Base-by-base conservation (phyloP, 2,113 vertebrate genomes). In the Dicaeum eximium region DNA sequence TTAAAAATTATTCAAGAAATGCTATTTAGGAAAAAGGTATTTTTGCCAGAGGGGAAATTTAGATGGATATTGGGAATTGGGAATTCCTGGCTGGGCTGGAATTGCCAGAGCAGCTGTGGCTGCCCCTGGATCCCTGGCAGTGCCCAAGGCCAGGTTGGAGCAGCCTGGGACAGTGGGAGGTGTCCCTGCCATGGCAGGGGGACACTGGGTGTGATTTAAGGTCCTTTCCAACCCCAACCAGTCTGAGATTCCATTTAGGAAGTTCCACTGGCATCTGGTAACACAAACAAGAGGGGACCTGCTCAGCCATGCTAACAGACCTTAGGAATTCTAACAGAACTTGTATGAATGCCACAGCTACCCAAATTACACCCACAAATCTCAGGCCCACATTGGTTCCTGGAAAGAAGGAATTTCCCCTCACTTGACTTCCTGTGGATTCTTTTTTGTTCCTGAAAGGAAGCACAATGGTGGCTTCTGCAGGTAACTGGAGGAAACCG, bases 201-300 rank as follows among this genome's bases (percentile, higher is more conserved):
- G 70, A 30, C 0, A 3, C 0, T 4, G 24, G 50, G 0, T 1
- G 45, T 47, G 28, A 14, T 86, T 69, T 25, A 0, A 35, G 20
- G 25, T 40, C 20, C 27, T 7, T 69, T 18, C 45, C 10, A 2
- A 6, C 3, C 28, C 47, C 5, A 70, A 20, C 13, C 27, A 44
- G 0, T 9, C n/a, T 20, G 54, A 28, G 15, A 38, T 78, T 53
- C 64, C 24, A 10, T 19, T 37, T 27, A 37, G 17, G 60, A 74
- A 89, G 51, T 48, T 62, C 22, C 44, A 15, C 19, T 45, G 47
- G 62, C 3, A 6, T 2, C 62, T 9, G 20, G 4, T 6, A 11
- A 11, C 4, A 40, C 2, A 16, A 35, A 62, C 14, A 35, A 16
- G 28, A 53, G 28, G 13, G 16, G 28, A 21, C 2, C 33, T 62